Evolutionary conservation across 2,888 invertebrate species (phyloP), one percentile per base, ranked within the genome.

Genomic region (Lochmaea crataegi): DNA sequence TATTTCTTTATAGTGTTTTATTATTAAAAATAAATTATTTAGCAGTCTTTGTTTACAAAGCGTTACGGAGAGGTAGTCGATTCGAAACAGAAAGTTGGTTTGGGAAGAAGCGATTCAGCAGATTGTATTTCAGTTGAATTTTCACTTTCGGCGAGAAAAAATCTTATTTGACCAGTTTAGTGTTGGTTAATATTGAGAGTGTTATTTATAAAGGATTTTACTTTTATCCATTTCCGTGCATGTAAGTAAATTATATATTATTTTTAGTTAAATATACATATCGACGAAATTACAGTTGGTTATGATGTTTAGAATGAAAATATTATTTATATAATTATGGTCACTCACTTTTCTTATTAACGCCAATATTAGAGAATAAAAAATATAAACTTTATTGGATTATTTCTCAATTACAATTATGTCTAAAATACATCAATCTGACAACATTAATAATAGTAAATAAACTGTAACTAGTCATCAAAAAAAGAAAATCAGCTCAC

Each of bases 51-150:
- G 57, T 57, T 1, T 18, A 57, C 57, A 57, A n/a, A 57, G 32
- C 61, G 60, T 38, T 56, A 32, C 51, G 57, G 5, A 38, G 5
- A 38, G 66, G 32, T 56, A 57, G 45, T 57, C 61, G 57, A 58
- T 51, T 65, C 38, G 60, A 60, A 67, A 67, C 67, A 58, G 67
- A 67, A 67, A 67, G 67, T 67, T 58, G 18, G 41, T 32, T 32
- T 32, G 38, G 42, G 53, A 41, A 67, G 18, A 48, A 14, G 32
- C 64, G 18, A 18, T 16, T 18, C 64, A 26, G 18, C 22, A 14
- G 26, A 10, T 42, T 65, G 48, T 65, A 14, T 48, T n/a, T 51
- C 32, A 51, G 51, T 65, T n/a, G 51, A 32, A 65, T 65, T 65
- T 65, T 65, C n/a, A 51, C 32, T 48, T 4, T 32, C 26, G 64